Percentiles rank a stretch among this genome's conserved stretches.
These are phyloP conservation scores for Okamejei kenojei DNA, from an alignment of 2,797 vertebrate species.

Conservation along the genomic window DNA sequence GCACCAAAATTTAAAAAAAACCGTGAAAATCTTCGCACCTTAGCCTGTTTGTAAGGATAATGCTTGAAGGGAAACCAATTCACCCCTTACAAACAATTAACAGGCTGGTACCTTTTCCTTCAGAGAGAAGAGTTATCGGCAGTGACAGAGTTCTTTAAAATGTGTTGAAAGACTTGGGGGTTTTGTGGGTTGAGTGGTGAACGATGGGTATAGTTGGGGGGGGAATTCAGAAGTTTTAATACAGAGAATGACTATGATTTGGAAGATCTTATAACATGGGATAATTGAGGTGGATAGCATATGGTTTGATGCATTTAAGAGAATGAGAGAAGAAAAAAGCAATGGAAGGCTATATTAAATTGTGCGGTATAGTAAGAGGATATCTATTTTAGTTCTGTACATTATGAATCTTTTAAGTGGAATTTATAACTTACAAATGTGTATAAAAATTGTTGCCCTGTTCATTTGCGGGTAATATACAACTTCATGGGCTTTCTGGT, in stretches of 20 bases:
- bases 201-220: too few species aligned
- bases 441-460: neutral
- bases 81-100: neutral
- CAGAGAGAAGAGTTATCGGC: neutral
- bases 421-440: neutral
- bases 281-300: neutral
- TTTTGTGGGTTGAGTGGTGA: too few species aligned
- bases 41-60: neutral
- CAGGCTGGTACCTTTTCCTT: neutral
- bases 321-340: neutral
- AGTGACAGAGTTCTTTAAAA: too few species aligned
- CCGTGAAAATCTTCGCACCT: neutral
- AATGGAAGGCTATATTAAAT: neutral
- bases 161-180: too few species aligned
- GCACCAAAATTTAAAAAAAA: neutral
- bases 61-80: neutral
- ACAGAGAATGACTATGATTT: neutral
- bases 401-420: neutral
- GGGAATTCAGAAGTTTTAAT: neutral
- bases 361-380: neutral
- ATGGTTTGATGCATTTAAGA: neutral
- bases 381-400: neutral
- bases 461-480: neutral
- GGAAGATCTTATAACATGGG: neutral
- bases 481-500: neutral